Conservation (phyloP, 2,888 invertebrate species). For the Exocentrus adspersus region DNA sequence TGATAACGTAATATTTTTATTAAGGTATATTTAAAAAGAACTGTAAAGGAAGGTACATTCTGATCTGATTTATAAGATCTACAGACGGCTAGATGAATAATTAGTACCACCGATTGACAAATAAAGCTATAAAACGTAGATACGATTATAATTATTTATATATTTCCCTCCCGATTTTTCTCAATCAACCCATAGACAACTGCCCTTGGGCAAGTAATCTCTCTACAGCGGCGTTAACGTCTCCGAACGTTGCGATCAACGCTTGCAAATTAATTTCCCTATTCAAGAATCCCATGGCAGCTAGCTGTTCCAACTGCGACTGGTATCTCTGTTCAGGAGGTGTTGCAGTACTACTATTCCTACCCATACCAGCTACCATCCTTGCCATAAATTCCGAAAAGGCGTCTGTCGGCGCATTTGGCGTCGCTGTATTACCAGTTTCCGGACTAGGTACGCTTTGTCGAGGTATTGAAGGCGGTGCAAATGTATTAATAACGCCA, state of each 20-base stretch:
- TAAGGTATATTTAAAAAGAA: too few relatives aligned
- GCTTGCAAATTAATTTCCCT: slow-evolving; percentile 98
- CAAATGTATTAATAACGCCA: slow-evolving; percentile 72
- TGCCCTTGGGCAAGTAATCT: slow-evolving; percentile 74
- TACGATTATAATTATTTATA: too few relatives aligned
- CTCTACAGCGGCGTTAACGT: slow-evolving; percentile 98
- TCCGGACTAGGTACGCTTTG: slow-evolving; percentile 49
- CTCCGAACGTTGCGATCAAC: slow-evolving; percentile 94
- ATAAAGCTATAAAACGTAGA: too few relatives aligned
- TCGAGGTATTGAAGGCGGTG: slow-evolving; percentile 52
- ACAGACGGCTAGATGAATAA: too few relatives aligned
- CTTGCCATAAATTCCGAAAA: slow-evolving; percentile 81
- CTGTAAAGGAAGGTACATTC: too few relatives aligned
- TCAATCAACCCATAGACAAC: slow-evolving; percentile 53
- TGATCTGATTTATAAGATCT: too few relatives aligned
- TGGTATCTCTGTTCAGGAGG: slow-evolving; percentile 96
- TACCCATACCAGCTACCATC: slow-evolving; percentile 75
- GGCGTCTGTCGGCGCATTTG: slow-evolving; percentile 52
- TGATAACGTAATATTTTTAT: too few relatives aligned
- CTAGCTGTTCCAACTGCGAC: slow-evolving; percentile 92
- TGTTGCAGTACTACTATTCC: slow-evolving; percentile 62
- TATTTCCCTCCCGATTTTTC: too few relatives aligned
- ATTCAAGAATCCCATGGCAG: slow-evolving; percentile 97
- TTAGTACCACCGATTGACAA: too few relatives aligned
- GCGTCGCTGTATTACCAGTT: slow-evolving; percentile 49